These are phyloP conservation scores for Trissoscelio sp. DNA, from an alignment of 2,888 invertebrate species.

Conservation along the genomic window DNA sequence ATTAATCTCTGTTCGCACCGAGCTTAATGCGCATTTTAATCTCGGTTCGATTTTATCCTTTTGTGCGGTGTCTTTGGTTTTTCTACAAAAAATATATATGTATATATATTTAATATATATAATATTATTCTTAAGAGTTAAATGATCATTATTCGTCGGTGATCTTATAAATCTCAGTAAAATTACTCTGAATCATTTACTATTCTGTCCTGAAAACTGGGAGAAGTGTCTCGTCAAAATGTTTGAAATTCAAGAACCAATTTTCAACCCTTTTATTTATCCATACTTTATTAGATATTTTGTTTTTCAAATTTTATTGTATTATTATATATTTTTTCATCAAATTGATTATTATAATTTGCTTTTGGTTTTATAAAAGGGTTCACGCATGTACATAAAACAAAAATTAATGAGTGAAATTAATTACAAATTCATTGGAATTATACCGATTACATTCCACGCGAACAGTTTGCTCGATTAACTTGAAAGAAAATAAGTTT, in stretches of 20 bases:
- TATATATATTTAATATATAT: slow-evolving; percentile 53
- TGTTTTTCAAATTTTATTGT: not conserved
- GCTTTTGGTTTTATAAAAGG: not conserved
- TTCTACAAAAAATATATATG: slow-evolving; percentile 81
- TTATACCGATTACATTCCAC: not conserved
- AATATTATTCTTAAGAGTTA: slow-evolving; percentile 80
- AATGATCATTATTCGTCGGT: slow-evolving; percentile 79
- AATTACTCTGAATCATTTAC: slow-evolving; percentile 45
- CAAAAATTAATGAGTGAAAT: not conserved
- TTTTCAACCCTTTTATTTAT: not conserved
- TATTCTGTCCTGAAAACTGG: slow-evolving; percentile 45
- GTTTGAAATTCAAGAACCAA: not conserved
- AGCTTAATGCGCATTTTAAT: slow-evolving; percentile 72
- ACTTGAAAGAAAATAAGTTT: slow-evolving; percentile 1
- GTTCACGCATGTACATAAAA: not conserved
- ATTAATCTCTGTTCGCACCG: slow-evolving; percentile 72
- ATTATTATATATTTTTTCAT: not conserved
- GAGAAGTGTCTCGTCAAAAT: slow-evolving; percentile 33
- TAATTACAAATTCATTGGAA: not conserved
- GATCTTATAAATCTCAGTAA: slow-evolving; percentile 79
- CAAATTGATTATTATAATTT: slow-evolving; percentile 2
- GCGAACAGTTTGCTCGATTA: not conserved
- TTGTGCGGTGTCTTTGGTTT: slow-evolving; percentile 81
- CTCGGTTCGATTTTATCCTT: slow-evolving; percentile 72
- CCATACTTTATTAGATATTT: not conserved